Base-by-base conservation (phyloP, 2,888 invertebrate genomes). In the Tanytarsus gracilentus region DNA sequence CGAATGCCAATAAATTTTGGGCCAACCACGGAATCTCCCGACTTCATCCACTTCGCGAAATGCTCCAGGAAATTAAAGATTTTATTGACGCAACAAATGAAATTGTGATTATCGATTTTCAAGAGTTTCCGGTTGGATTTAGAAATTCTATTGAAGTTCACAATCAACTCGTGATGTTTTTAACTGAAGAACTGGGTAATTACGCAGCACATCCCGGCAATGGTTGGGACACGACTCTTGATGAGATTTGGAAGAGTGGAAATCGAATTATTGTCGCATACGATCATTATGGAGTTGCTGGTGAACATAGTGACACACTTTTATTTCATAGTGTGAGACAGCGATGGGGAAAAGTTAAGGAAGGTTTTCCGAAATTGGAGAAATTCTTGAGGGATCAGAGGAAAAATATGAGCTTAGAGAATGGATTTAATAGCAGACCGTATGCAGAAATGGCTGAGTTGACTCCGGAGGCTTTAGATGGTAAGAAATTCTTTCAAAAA, bases 401-500 rank as follows among this genome's bases (percentile, higher is more conserved):
- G 70, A 74, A 1, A 65, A 72, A 61, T 72, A 74, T 16, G 73
- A 76, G 2, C 76, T 77, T 25, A 49, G 44, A 51, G 40, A 26
- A 8, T 79, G 79, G 0, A 68, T 81, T 65, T 21, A 69, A 68
- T 1, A 71, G 70, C 44, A 69, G 72, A 6, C 74, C 77, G 1
- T 73, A 78, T 65, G 79, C 83, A 18, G 78, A 83, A 60, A 85
- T 85, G 85, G 83, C 84, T 0, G 82, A 85, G 69, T 66, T 85
- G 48, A 85, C 85, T 0, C 82, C 84, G 0, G 78, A 77, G 65
- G 72, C 80, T 0, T 72, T 78, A 68, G 80, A 80, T 64, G 76
- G n/a, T n/a, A n/a, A n/a, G n/a, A n/a, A n/a, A n/a, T n/a, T n/a
- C n/a, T n/a, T n/a, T n/a, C n/a, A n/a, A n/a, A n/a, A n/a, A n/a